Evolutionary conservation across 2,888 invertebrate genomes (phyloP).

Genomic region (Plagodis pulveraria): DNA sequence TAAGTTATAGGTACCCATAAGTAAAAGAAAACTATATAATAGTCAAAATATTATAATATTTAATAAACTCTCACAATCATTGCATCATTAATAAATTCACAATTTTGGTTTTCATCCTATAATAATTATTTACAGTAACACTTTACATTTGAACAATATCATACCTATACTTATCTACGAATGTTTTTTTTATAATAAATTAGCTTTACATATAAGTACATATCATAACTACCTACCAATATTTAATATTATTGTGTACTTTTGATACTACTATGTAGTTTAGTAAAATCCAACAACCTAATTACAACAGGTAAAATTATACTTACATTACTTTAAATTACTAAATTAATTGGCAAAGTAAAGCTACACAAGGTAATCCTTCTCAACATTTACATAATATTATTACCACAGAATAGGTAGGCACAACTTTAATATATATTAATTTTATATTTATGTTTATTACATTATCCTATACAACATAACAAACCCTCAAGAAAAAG

Average conservation of each 20-base stretch:
- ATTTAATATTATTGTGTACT: conserved; percentile 8
- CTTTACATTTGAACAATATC: conserved; percentile 31
- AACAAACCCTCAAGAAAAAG: too few species aligned
- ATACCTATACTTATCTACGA: conserved; percentile 19
- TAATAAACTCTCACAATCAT: neutral
- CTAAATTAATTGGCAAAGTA: neutral
- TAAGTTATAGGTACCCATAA: too few species aligned
- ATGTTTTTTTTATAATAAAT: conserved; percentile 33
- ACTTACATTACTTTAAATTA: neutral
- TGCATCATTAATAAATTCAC: conserved; percentile 14
- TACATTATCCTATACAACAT: too few species aligned
- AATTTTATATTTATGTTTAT: too few species aligned
- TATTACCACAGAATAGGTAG: too few species aligned
- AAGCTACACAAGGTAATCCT: neutral
- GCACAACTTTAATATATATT: too few species aligned
- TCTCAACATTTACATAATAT: too few species aligned
- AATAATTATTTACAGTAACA: conserved; percentile 34
- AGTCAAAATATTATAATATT: neutral
- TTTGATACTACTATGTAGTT: conserved; percentile 14
- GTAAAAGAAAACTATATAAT: neutral
- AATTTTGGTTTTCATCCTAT: conserved; percentile 50
- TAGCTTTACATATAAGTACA: conserved; percentile 39
- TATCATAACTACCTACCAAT: conserved; percentile 20
- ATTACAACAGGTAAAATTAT: conserved; percentile 13
- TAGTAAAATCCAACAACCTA: conserved; percentile 34